Percentiles rank a stretch among this genome's conserved stretches.
phyloP scores from a whole-genome alignment of 1,140 invertebrate genomes.

The Pararge aegeria region DNA sequence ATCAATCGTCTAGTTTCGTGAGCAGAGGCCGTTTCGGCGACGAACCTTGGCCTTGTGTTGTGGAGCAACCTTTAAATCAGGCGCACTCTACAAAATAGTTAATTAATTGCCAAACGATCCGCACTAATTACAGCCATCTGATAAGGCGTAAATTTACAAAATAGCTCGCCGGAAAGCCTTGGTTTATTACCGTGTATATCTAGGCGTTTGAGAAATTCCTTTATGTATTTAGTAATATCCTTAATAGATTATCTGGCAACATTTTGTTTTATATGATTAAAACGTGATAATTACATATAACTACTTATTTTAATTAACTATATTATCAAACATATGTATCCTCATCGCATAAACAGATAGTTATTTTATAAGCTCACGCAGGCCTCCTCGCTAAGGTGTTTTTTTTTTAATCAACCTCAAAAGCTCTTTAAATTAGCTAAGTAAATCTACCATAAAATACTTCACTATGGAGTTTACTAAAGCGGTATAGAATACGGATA shows the following conservation, averaged over 20 bases:
- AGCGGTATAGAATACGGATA: too few relatives aligned
- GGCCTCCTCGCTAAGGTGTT: too few relatives aligned
- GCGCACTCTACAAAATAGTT: slow-evolving; percentile 10
- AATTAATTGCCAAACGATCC: slow-evolving; percentile 44
- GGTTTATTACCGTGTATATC: slow-evolving; percentile 9
- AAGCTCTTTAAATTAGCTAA: too few relatives aligned
- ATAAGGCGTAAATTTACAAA: slow-evolving; percentile 58
- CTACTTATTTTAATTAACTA: too few relatives aligned
- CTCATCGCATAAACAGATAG: too few relatives aligned
- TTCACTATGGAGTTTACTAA: too few relatives aligned
- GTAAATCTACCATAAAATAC: too few relatives aligned
- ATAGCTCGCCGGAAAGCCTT: slow-evolving; percentile 34
- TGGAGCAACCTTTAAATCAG: slow-evolving; percentile 16
- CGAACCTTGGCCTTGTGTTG: slow-evolving; percentile 26
- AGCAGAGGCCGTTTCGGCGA: slow-evolving; percentile 7
- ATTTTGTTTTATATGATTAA: too few relatives aligned
- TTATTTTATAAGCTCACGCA: too few relatives aligned
- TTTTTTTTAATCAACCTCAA: too few relatives aligned
- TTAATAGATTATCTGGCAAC: background rate
- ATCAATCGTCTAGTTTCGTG: slow-evolving; percentile 24
- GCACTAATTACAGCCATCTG: slow-evolving; percentile 59
- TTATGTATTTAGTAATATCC: slow-evolving; percentile 24
- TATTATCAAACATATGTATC: too few relatives aligned
- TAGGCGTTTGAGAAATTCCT: slow-evolving; percentile 17
- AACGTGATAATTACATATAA: too few relatives aligned